Percentiles rank a stretch among this genome's conserved stretches.
Evolutionary conservation across 1,140 invertebrate genomes (phyloP).

Genomic region (Proctacanthus coquilletti): DNA sequence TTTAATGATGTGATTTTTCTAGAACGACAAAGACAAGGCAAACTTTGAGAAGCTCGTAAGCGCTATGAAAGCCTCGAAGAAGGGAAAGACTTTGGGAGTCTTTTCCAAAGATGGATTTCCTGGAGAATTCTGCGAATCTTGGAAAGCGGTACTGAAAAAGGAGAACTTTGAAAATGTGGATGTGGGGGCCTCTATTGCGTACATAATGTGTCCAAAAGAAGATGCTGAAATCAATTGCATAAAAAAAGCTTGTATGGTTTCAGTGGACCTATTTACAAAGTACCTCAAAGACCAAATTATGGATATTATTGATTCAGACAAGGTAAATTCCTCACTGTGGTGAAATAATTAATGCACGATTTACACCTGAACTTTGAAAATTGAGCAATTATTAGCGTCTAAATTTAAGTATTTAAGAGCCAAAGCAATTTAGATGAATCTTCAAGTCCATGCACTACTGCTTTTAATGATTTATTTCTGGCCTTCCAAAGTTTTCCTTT

Average conservation of each 20-base stretch:
- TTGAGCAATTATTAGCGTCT: no score
- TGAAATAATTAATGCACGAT: background rate
- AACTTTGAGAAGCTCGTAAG: conserved; percentile 83
- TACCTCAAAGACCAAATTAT: conserved; percentile 96
- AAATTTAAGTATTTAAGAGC: no score
- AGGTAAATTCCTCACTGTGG: conserved; percentile 37
- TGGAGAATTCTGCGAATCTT: conserved; percentile 83
- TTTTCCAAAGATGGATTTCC: conserved; percentile 90
- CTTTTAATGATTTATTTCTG: background rate
- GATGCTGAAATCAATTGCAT: conserved; percentile 83
- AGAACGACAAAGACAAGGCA: conserved; percentile 88
- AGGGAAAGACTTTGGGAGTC: conserved; percentile 80
- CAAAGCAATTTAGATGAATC: background rate
- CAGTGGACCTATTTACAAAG: conserved; percentile 90
- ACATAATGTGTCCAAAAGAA: conserved; percentile 89
- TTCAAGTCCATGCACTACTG: background rate
- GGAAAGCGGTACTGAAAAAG: conserved; percentile 61
- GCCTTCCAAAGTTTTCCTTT: background rate
- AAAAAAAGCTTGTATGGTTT: conserved; percentile 85
- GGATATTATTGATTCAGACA: conserved; percentile 96
- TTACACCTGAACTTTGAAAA: no score
- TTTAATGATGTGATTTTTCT: conserved; percentile 18
- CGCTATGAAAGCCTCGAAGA: conserved; percentile 74
- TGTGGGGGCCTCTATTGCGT: conserved; percentile 67
- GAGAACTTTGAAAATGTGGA: conserved; percentile 79